Conservation (phyloP, 2,888 invertebrate species). For the Stenodera caucasica region DNA sequence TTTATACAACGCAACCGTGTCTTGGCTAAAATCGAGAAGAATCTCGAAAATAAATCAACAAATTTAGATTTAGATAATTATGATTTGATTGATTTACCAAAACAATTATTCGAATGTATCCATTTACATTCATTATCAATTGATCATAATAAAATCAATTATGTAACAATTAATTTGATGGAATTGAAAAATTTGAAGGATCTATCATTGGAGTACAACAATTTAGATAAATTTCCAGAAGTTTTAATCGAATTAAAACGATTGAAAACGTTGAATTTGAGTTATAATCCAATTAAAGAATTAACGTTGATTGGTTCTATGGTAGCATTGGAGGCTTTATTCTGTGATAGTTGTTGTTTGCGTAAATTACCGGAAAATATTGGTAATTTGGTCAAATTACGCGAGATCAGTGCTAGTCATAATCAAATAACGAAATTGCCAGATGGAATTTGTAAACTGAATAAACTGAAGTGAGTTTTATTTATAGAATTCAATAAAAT, state of each 20-base stretch:
- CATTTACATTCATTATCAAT: constrained; percentile 65
- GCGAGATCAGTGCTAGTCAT: constrained; percentile 69
- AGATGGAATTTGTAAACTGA: constrained; percentile 60
- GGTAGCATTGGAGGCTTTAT: constrained; percentile 64
- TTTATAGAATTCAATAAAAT: not conserved
- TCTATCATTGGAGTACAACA: constrained; percentile 68
- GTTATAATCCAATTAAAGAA: constrained; percentile 65
- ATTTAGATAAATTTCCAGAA: constrained; percentile 62
- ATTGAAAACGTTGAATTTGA: constrained; percentile 66
- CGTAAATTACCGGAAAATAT: constrained; percentile 64
- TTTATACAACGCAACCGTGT: constrained; percentile 71
- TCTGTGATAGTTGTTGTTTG: constrained; percentile 67
- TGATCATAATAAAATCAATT: constrained; percentile 65
- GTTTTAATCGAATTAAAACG: constrained; percentile 63
- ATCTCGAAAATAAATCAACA: constrained; percentile 61
- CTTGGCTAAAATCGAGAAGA: constrained; percentile 68
- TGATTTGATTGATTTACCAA: constrained; percentile 65
- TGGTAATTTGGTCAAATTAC: constrained; percentile 62
- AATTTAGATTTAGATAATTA: constrained; percentile 66
- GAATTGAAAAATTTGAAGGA: constrained; percentile 62
- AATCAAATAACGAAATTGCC: constrained; percentile 64
- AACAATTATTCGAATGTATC: constrained; percentile 60
- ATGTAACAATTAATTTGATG: constrained; percentile 58
- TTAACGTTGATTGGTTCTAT: constrained; percentile 64
- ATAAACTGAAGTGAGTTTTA: constrained; percentile 58